A percentile compares a stretch with the other conserved stretches of the same genome.
phyloP scores from a whole-genome alignment of 2,797 vertebrate genomes.

The Craterocephalus amniculus region DNA sequence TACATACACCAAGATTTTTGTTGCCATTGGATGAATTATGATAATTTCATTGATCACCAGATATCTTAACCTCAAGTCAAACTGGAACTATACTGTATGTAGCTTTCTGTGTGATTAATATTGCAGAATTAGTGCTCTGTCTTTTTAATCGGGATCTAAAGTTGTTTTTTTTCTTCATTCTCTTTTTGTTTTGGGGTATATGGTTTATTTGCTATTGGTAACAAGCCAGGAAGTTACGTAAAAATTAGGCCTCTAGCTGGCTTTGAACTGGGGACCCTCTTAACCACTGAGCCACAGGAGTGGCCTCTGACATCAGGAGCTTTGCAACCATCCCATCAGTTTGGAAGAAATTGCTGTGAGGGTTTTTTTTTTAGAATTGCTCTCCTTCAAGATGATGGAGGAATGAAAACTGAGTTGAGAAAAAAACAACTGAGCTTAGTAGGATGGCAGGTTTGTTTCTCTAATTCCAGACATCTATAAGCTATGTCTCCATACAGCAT shows the following conservation, averaged over 20 bases:
- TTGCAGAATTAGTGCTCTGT: neutral
- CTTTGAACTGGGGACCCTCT: constrained; percentile 7
- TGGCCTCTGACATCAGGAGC: constrained; percentile 13
- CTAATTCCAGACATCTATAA: constrained; percentile 69
- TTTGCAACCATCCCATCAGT: constrained; percentile 16
- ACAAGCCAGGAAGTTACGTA: neutral
- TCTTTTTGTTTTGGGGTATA: neutral
- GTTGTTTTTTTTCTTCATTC: neutral
- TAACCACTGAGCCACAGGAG: constrained; percentile 24
- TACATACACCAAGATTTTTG: neutral
- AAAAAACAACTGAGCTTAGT: constrained; percentile 58
- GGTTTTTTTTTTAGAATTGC: constrained; percentile 30
- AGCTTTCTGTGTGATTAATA: neutral
- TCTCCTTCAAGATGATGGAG: constrained; percentile 35
- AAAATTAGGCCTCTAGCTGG: constrained; percentile 7
- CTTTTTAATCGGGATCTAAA: neutral
- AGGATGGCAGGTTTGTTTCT: constrained; percentile 69
- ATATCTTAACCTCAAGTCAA: neutral
- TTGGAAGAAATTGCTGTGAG: constrained; percentile 19
- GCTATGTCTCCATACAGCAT: constrained; percentile 65
- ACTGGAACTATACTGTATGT: neutral
- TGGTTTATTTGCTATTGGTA: neutral
- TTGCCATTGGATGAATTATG: neutral
- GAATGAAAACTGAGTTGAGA: constrained; percentile 46
- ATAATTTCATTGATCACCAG: neutral